Evolutionary conservation across 2,113 vertebrate species (phyloP).

Genomic region (Eptesicus fuscus): DNA sequence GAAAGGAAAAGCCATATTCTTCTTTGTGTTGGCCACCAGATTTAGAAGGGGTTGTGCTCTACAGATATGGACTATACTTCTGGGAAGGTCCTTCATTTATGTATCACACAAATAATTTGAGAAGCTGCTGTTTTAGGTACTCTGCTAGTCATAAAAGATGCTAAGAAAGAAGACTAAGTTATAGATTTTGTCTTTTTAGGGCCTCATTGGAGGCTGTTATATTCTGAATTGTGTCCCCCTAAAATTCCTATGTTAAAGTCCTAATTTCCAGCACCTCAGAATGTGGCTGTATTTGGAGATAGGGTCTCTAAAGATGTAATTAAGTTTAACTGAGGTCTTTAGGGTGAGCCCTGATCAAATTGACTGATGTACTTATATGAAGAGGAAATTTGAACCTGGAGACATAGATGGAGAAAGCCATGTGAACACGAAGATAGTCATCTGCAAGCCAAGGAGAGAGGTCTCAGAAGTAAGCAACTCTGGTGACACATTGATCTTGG

Average conservation of each 20-base stretch:
- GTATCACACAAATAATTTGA: neutral
- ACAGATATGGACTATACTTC: neutral
- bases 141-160: neutral
- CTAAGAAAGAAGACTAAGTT: neutral
- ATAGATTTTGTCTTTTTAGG: neutral
- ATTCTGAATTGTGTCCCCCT: neutral
- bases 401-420: neutral
- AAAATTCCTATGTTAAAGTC: neutral
- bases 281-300: neutral
- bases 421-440: neutral
- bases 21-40: neutral
- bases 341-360: neutral
- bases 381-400: neutral
- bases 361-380: neutral
- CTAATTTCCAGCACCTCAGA: neutral
- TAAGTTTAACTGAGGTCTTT: neutral
- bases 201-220: neutral
- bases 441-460: neutral
- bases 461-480: too few relatives aligned
- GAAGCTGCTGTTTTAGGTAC: neutral
- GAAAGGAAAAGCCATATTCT: neutral
- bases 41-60: neutral
- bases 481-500: too few relatives aligned
- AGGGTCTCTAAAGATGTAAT: neutral
- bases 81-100: neutral